These are phyloP conservation scores for Drosophila carrolli DNA, from an alignment of 1,140 invertebrate species.

Conservation along the genomic window DNA sequence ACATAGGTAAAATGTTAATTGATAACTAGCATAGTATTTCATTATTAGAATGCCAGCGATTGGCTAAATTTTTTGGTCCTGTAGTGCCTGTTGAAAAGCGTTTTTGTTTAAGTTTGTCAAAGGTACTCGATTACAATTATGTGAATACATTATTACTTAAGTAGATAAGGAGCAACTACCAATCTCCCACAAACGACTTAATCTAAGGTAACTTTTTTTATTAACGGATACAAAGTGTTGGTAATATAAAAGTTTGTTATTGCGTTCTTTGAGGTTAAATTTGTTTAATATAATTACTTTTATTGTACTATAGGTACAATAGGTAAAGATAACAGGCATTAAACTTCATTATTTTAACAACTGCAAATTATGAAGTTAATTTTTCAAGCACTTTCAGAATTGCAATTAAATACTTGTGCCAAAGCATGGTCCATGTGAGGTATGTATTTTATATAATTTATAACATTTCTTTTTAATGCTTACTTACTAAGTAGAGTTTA, in stretches of 20 bases:
- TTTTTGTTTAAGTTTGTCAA: constrained; percentile 26
- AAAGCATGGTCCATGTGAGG: constrained; percentile 33
- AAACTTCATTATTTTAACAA: neutral
- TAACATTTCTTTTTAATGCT: constrained; percentile 19
- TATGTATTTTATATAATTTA: constrained; percentile 13
- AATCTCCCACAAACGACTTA: constrained; percentile 26
- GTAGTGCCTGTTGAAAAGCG: constrained; percentile 42
- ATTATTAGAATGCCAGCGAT: constrained; percentile 23
- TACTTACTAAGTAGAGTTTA: constrained; percentile 1
- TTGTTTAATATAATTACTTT: neutral
- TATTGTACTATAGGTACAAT: neutral
- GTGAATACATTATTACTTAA: constrained; percentile 5
- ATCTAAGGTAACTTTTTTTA: constrained; percentile 24
- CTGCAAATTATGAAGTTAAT: neutral
- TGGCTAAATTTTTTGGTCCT: constrained; percentile 43
- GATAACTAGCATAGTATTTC: constrained; percentile 36
- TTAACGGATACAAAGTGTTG: constrained; percentile 6
- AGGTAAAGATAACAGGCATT: neutral
- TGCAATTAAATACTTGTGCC: constrained; percentile 12
- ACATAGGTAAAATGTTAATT: constrained; percentile 33
- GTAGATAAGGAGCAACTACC: neutral
- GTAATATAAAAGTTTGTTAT: constrained; percentile 28
- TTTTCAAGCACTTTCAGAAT: constrained; percentile 3
- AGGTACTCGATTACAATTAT: constrained; percentile 43
- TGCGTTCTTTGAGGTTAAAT: constrained; percentile 18